Percentiles rank a stretch among this genome's conserved stretches.
These are phyloP conservation scores for Tenthredo notha DNA, from an alignment of 2,888 invertebrate species.

Conservation along the genomic window DNA sequence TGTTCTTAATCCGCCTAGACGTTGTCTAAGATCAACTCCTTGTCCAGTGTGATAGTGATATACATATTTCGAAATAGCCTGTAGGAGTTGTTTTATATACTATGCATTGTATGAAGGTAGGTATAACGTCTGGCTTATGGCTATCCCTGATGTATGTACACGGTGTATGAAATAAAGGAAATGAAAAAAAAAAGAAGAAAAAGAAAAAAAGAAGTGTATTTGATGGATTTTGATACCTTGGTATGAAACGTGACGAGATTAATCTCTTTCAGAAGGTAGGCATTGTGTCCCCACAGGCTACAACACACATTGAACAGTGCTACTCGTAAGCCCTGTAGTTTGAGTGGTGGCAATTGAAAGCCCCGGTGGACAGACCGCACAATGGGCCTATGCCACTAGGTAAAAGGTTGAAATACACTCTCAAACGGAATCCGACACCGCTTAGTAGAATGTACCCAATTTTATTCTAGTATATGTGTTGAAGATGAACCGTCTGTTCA, in stretches of 20 bases:
- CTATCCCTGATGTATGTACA: not conserved
- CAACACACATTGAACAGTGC: not conserved
- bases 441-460: not conserved
- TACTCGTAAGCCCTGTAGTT: not conserved
- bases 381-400: not conserved
- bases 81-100: too few species aligned
- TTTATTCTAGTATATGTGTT: not conserved
- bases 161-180: not conserved
- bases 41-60: not conserved
- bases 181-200: not conserved
- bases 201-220: not conserved
- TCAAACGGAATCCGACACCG: slow-evolving; percentile 15
- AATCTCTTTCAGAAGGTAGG: slow-evolving; percentile 34
- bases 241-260: slow-evolving; percentile 31
- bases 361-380: slow-evolving; percentile 17
- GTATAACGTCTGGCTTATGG: too few species aligned
- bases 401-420: not conserved
- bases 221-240: not conserved
- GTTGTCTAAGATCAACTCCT: not conserved
- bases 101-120: too few species aligned
- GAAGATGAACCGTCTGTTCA: too few species aligned
- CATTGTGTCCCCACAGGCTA: slow-evolving; percentile 15
- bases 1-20: slow-evolving; percentile 10
- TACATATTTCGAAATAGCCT: not conserved
- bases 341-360: slow-evolving; percentile 22